These are phyloP conservation scores for Neoseiulus cucumeris DNA, from an alignment of 1,140 invertebrate genomes.

Conservation along the genomic window DNA sequence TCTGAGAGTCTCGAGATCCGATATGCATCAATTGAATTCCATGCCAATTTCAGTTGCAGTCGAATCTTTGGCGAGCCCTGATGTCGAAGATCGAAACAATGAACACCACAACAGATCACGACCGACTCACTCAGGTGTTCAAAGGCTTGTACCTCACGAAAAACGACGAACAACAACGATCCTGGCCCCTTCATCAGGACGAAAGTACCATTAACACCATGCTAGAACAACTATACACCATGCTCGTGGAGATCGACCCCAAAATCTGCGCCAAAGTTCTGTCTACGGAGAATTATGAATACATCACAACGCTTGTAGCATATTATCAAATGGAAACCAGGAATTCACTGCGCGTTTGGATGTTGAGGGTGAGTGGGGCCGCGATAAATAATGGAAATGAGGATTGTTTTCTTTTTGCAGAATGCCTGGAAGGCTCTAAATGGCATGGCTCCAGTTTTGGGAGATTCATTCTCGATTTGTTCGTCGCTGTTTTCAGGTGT, in stretches of 20 bases:
- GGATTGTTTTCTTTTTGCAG: too few relatives aligned
- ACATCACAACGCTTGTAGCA: conserved; percentile 22
- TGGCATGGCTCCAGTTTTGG: conserved; percentile 31
- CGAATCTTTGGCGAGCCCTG: conserved; percentile 18
- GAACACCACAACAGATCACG: conserved; percentile 45
- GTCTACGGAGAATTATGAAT: conserved; percentile 25
- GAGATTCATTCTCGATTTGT: conserved; percentile 50
- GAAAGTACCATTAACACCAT: conserved; percentile 61
- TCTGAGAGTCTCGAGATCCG: conserved; percentile 15
- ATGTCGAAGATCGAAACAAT: conserved; percentile 12
- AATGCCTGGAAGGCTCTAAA: neutral
- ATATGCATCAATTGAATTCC: neutral
- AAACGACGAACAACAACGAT: conserved; percentile 76
- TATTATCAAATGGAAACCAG: conserved; percentile 22
- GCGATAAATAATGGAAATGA: too few relatives aligned
- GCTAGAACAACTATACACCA: conserved; percentile 57
- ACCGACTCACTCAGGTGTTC: conserved; percentile 53
- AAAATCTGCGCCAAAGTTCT: conserved; percentile 24
- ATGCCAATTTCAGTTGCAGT: conserved; percentile 13
- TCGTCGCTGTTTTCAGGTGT: conserved; percentile 50
- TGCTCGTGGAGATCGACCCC: conserved; percentile 45
- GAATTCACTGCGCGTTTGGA: conserved; percentile 14
- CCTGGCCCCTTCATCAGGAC: conserved; percentile 80
- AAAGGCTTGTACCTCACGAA: conserved; percentile 60
- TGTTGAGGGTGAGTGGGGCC: conserved; percentile 11